Base-by-base conservation (phyloP, 2,113 vertebrate species). In the Emydocephalus ijimae region DNA sequence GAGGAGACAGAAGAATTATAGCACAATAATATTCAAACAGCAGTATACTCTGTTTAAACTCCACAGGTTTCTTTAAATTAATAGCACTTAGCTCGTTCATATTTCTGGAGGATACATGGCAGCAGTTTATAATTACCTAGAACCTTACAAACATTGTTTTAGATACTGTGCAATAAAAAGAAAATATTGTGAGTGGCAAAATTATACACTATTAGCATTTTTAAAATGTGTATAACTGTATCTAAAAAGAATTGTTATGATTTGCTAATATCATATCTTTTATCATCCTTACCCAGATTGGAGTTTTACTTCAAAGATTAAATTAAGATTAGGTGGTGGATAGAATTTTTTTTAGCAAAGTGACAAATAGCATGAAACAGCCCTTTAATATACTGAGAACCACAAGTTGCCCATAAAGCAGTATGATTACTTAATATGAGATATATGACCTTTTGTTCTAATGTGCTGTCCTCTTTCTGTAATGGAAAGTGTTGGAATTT, bases 401-500 rank as follows among this genome's bases (percentile, higher is more conserved):
- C 59, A 6, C 43, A 29, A 90, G 55, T 85, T 39, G 74, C 89
- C 93, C 87, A 92, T 1, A 94, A 6, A 92, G 69, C 48, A 89
- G 23, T 34, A 50, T 8, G 88, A 59, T 93, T 94, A 94, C 54
- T 39, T 12, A 26, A 89, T 57, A 85, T 64, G 87, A 89, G 11
- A 18, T 59, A 26, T 85, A n/a, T 24, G n/a, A 52, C 43, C 93
- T 92, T 90, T 94, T 89, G 85, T 59, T 52, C 54, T 85, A 88
- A 90, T 92, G 74, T 88, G 91, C 0, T 94, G 94, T 96, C 92
- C 11, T 74, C 61, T 93, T 91, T 92, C 69, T 89, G 55, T 54
- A 91, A 61, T 89, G 48, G 29, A 52, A 87, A 94, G 95, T 94
- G 92, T 11, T 74, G 23, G 34, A 95, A 96, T 93, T 94, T 93